These are phyloP conservation scores for Mergus octosetaceus DNA, from an alignment of 2,797 vertebrate species.

Conservation along the genomic window DNA sequence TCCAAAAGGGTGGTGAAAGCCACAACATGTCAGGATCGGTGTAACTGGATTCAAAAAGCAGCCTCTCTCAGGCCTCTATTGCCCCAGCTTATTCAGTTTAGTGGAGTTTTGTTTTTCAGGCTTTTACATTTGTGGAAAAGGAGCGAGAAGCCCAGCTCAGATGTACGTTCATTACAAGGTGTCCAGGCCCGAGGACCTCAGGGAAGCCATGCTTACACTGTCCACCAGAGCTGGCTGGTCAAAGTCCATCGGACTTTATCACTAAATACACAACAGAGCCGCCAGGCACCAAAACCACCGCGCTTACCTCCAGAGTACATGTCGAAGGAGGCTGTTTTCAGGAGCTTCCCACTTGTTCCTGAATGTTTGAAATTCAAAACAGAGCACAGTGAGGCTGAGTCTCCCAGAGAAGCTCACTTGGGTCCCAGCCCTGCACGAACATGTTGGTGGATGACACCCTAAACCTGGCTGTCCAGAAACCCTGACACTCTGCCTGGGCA, in stretches of 20 bases:
- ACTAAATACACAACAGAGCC: not conserved
- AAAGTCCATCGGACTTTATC: not conserved
- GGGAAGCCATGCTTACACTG: not conserved
- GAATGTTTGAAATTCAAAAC: slow-evolving; percentile 10
- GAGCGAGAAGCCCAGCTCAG: fast-evolving
- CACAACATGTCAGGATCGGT: too few species aligned
- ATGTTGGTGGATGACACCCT: not conserved
- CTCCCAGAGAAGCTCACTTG: not conserved
- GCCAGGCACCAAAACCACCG: not conserved
- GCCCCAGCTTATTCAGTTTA: not conserved
- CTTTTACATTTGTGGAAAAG: fast-evolving
- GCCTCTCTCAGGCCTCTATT: not conserved
- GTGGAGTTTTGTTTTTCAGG: not conserved
- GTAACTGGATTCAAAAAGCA: not conserved
- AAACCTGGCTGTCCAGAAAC: not conserved
- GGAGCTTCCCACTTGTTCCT: slow-evolving; percentile 75
- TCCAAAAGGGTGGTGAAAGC: too few species aligned
- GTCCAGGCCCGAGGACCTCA: not conserved
- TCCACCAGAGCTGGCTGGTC: not conserved
- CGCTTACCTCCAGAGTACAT: slow-evolving; percentile 83
- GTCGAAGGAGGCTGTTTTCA: slow-evolving; percentile 73
- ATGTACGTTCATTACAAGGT: not conserved
- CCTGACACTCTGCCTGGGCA: not conserved
- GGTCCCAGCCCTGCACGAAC: not conserved
- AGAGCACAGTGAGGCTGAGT: not conserved